Conservation (phyloP, 2,113 vertebrate genomes). For the Picathartes gymnocephalus region DNA sequence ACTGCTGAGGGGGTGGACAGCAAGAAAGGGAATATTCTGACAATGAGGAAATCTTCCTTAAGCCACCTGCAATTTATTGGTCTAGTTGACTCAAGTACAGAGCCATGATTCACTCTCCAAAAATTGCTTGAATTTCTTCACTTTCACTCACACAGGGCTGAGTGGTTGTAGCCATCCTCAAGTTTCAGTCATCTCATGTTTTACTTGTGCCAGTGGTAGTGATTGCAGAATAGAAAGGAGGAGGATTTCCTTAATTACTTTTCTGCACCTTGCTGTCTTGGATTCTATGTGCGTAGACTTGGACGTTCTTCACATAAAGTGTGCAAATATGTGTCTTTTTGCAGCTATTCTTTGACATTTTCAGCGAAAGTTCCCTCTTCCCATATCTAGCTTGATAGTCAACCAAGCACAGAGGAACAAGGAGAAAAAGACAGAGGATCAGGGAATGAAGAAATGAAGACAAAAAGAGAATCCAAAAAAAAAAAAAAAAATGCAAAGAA, state of each 20-base stretch:
- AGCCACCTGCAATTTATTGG: neutral
- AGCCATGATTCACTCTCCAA: neutral
- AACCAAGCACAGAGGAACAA: neutral
- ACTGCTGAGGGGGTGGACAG: neutral
- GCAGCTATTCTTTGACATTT: conserved; percentile 44
- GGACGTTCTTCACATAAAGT: conserved; percentile 11
- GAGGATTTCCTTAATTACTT: conserved; percentile 1
- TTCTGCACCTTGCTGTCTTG: neutral
- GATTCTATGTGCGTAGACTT: neutral
- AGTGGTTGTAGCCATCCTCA: neutral
- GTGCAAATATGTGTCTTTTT: conserved; percentile 40
- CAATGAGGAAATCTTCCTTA: neutral
- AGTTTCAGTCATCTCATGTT: neutral
- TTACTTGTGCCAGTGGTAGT: neutral
- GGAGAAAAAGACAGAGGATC: neutral
- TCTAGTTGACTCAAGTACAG: neutral
- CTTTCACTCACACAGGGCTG: neutral
- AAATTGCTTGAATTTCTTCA: neutral
- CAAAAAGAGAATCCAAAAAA: neutral
- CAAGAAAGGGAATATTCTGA: neutral
- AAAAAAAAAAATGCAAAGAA: neutral
- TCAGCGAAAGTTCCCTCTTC: conserved; percentile 5
- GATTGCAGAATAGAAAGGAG: neutral
- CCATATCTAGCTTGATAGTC: neutral
- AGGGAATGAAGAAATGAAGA: neutral